Evolutionary conservation across 2,113 vertebrate species (phyloP), one percentile per base, ranked within the genome.

Genomic region (Aptenodytes patagonicus): DNA sequence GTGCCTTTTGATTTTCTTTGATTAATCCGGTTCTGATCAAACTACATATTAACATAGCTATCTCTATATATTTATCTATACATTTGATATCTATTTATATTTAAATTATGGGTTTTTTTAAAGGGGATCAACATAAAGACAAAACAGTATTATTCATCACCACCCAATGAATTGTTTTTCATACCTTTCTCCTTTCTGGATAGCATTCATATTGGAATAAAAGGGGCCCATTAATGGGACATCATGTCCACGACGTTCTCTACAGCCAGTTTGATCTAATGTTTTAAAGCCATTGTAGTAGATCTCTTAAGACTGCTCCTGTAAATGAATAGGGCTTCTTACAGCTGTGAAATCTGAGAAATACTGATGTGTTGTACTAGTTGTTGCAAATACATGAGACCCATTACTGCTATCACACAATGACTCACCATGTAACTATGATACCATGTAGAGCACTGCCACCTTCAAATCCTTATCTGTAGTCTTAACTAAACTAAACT

Each of bases 71-170:
- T 79, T 89, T 95, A 91, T 71, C 91, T 93, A 49, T 46, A 42
- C 28, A 42, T 93, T 84, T 95, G 58, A n/a, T 94, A 58, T 32
- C 3, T 95, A 87, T 92, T 88, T 91, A 17, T 96, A 93, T 93
- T 93, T 95, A 83, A 96, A 34, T 75, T 69, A 62, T 96, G n/a
- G 94, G 31, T 42, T 65, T 73, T 90, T 82, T 10, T 36, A 79
- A 96, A 83, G 19, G 95, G 95, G 94, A 97, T 87, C 95, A 97
- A 95, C 65, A 32, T 76, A 91, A 94, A 89, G 75, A 57, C 42
- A 89, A 91, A 93, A 66, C 29, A 70, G 32, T 84, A 47, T 80
- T 93, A 86, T 85, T 94, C 17, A 77, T 70, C 64, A 58, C 26
- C 32, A 93, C 4, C 1, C 51, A 93, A 46, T 62, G 17, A 91